A percentile compares a stretch with the other conserved stretches of the same genome.
Conservation (phyloP, 2,888 invertebrate species). For the Nyleta sp. region DNA sequence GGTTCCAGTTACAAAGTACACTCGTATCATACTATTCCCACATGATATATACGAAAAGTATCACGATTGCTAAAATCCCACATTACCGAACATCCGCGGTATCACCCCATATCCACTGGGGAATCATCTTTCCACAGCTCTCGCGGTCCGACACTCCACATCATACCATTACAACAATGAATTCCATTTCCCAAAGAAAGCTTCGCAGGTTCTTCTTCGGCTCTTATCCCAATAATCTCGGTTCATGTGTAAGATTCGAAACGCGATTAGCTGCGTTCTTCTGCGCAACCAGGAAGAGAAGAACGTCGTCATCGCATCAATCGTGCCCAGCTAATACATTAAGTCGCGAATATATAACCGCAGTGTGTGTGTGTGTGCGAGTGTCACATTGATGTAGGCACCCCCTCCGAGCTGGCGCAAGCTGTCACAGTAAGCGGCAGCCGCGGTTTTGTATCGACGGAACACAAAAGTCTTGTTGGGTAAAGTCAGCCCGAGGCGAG, state of each 20-base stretch:
- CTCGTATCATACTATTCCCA: conserved; percentile 2
- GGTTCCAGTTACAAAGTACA: conserved; percentile 15
- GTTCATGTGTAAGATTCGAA: conserved; percentile 24
- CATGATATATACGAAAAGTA: conserved; percentile 36
- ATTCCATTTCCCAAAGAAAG: not conserved
- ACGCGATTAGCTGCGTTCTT: conserved; percentile 47
- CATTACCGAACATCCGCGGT: not conserved
- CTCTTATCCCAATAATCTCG: conserved; percentile 12
- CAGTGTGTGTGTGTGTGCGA: conserved; percentile 40
- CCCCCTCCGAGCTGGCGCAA: conserved; percentile 64
- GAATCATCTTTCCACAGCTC: not conserved
- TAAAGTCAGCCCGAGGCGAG: conserved; percentile 76
- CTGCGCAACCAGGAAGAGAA: conserved; percentile 16
- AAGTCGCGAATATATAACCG: conserved; percentile 36
- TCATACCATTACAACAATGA: conserved; percentile 17
- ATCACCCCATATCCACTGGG: conserved; percentile 1
- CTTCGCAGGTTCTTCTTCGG: too few species aligned
- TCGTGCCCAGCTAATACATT: conserved; percentile 44
- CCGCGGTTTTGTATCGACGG: conserved; percentile 64
- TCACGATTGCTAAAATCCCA: conserved; percentile 25
- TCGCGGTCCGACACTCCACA: not conserved
- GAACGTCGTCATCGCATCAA: conserved; percentile 50
- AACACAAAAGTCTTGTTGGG: conserved; percentile 67
- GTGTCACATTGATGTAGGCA: conserved; percentile 44
- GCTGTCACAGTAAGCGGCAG: conserved; percentile 66